Conservation (phyloP, 1,140 invertebrate species). For the Neuroterus valhalla region DNA sequence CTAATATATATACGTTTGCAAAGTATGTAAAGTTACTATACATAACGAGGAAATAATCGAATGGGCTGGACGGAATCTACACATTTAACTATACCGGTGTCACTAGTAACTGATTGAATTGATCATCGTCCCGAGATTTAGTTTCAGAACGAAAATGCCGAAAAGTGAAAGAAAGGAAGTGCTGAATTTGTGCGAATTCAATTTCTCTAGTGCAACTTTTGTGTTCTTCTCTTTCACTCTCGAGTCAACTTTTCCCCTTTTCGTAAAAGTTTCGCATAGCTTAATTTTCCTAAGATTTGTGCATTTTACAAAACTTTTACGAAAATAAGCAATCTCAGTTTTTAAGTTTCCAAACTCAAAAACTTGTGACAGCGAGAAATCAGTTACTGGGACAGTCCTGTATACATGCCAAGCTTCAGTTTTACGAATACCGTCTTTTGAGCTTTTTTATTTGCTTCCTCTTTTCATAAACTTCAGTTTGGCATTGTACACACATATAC, state of each 20-base stretch:
- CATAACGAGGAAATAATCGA: constrained; percentile 47
- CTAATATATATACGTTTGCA: constrained; percentile 1
- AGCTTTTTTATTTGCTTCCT: background rate
- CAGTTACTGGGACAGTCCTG: constrained; percentile 22
- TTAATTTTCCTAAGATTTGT: background rate
- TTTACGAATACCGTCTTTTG: constrained; percentile 28
- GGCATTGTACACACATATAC: constrained; percentile 72
- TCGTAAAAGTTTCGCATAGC: background rate
- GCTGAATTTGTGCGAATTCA: constrained; percentile 11
- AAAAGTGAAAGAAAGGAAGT: constrained; percentile 6
- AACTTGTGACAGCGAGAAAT: background rate
- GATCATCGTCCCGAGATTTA: background rate
- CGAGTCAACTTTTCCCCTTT: background rate
- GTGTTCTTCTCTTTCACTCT: constrained; percentile 9
- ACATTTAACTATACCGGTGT: constrained; percentile 67
- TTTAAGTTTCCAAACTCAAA: background rate
- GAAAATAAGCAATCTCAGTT: background rate
- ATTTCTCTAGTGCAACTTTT: constrained; percentile 24
- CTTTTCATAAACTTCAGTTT: constrained; percentile 60
- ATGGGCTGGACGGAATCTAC: constrained; percentile 74
- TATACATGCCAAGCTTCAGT: constrained; percentile 71
- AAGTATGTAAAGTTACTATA: constrained; percentile 32
- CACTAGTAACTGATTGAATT: constrained; percentile 15
- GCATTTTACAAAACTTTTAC: background rate
- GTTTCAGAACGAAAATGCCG: constrained; percentile 2